phyloP scores from a whole-genome alignment of 2,797 vertebrate species.

The Darevskia mixta region DNA sequence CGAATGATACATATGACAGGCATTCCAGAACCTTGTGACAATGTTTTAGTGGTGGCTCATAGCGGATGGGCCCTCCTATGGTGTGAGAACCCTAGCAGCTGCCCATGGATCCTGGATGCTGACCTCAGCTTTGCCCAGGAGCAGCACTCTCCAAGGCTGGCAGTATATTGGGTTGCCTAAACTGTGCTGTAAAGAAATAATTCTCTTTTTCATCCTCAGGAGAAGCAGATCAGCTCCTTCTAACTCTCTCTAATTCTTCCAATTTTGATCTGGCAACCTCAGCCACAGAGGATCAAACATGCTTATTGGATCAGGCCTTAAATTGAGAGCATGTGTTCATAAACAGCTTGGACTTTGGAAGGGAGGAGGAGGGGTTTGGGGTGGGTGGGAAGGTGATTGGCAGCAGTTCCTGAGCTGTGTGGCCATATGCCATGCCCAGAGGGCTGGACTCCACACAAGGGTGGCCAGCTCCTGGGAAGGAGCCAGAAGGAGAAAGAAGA shows the following conservation, averaged over 20 bases:
- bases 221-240: neutral
- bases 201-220: neutral
- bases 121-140: neutral
- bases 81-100: neutral
- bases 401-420: neutral
- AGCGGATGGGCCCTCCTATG: neutral
- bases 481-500: neutral
- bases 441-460: neutral
- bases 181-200: neutral
- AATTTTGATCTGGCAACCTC: slow-evolving; percentile 15
- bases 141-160: neutral
- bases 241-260: neutral
- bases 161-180: neutral
- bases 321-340: slow-evolving; percentile 19
- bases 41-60: neutral
- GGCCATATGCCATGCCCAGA: neutral
- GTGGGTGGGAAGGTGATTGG: neutral
- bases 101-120: neutral
- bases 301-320: slow-evolving; percentile 24
- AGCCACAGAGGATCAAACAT: neutral
- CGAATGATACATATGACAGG: neutral
- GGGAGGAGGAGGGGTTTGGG: too few relatives aligned
- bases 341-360: neutral
- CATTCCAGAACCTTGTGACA: neutral
- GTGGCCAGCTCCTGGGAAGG: neutral